A percentile compares a stretch with the other conserved stretches of the same genome.
phyloP scores from a whole-genome alignment of 1,140 invertebrate genomes.

The Sminthurides bifidus region DNA sequence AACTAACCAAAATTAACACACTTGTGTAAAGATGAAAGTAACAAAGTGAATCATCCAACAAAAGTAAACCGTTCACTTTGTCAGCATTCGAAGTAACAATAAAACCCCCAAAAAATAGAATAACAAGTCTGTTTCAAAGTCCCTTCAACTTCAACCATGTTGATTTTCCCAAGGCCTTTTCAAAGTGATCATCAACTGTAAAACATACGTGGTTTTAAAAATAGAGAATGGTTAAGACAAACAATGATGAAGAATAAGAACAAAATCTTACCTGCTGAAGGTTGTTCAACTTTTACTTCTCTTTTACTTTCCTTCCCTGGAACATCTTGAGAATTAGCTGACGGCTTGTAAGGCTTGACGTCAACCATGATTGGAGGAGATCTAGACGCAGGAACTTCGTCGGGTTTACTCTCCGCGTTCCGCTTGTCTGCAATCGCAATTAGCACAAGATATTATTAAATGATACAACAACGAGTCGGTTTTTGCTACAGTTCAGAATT shows the following conservation, averaged over 20 bases:
- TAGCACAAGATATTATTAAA: background rate
- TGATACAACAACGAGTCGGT: background rate
- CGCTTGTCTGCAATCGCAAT: too few relatives aligned
- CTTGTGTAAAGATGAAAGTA: background rate
- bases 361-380: background rate
- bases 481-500: background rate
- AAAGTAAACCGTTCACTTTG: background rate
- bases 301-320: background rate
- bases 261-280: background rate
- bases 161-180: conserved; percentile 76
- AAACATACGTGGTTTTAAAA: conserved; percentile 28
- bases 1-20: background rate
- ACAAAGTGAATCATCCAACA: background rate
- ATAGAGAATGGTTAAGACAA: background rate
- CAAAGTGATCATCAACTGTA: conserved; percentile 88
- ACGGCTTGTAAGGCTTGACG: background rate
- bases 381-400: background rate
- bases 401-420: background rate
- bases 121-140: background rate
- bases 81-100: conserved; percentile 4
- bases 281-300: background rate
- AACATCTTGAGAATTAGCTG: background rate
- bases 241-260: background rate
- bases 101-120: background rate
- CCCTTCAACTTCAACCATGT: conserved; percentile 68